Conservation (phyloP, 2,888 invertebrate species). For the Ernsta delagoae region DNA sequence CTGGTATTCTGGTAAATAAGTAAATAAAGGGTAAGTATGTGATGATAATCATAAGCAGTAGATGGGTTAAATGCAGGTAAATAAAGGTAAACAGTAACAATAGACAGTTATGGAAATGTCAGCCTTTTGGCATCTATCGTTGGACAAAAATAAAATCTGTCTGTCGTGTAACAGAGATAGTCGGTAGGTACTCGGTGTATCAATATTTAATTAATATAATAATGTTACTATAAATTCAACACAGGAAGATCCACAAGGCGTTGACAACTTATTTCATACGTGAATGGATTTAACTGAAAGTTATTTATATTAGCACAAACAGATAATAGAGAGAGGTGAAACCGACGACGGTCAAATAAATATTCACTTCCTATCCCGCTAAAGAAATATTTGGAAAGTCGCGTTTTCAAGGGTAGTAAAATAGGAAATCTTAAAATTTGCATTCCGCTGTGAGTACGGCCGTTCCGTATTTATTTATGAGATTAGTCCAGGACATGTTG, state of each 20-base stretch:
- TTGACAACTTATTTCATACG: conserved; percentile 44
- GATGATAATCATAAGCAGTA: too few species aligned
- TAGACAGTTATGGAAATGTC: too few species aligned
- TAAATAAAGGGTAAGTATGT: too few species aligned
- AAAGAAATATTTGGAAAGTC: conserved; percentile 57
- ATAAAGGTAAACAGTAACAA: too few species aligned
- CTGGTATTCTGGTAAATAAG: not conserved
- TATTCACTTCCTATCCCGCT: conserved; percentile 53
- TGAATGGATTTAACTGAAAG: conserved; percentile 46
- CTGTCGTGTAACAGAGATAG: too few species aligned
- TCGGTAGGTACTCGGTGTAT: too few species aligned
- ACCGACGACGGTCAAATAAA: conserved; percentile 41
- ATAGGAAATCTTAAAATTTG: conserved; percentile 56
- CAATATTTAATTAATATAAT: too few species aligned
- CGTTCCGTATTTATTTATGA: conserved; percentile 63
- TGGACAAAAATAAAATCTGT: too few species aligned
- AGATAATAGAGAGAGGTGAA: conserved; percentile 42
- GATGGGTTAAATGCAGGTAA: too few species aligned
- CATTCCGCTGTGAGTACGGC: conserved; percentile 45
- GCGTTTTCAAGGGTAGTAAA: conserved; percentile 62
- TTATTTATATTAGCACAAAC: conserved; percentile 47
- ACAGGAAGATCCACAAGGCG: conserved; percentile 6
- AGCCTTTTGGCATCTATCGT: too few species aligned
- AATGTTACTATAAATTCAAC: not conserved
- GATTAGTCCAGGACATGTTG: conserved; percentile 58